A percentile compares a stretch with the other conserved stretches of the same genome.
Evolutionary conservation across 2,113 vertebrate species (phyloP).

Genomic region (Rhinopithecus roxellana): DNA sequence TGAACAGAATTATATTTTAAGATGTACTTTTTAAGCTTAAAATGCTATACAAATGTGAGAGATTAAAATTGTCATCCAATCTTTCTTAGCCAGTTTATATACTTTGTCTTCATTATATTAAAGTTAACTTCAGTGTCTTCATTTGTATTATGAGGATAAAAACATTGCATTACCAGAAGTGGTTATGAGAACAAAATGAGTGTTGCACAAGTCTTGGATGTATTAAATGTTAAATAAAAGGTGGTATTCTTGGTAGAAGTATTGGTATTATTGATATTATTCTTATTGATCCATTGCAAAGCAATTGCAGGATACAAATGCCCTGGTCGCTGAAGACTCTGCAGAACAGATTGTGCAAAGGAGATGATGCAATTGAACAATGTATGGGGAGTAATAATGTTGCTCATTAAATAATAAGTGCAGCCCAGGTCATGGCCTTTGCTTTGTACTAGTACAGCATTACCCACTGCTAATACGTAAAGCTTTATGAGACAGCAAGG

Average conservation of each 20-base stretch:
- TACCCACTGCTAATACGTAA: neutral
- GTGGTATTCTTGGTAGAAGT: neutral
- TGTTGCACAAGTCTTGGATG: neutral
- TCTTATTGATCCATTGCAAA: neutral
- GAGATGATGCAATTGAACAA: neutral
- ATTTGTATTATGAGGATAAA: neutral
- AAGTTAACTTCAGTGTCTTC: neutral
- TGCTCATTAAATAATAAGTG: neutral
- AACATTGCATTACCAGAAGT: neutral
- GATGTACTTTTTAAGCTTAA: neutral
- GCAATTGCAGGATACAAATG: neutral
- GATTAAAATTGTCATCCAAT: neutral
- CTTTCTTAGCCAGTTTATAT: neutral
- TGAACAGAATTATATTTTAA: neutral
- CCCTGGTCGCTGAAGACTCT: neutral
- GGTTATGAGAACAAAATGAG: neutral
- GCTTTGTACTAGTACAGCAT: neutral
- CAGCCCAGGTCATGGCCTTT: neutral
- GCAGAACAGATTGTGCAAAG: neutral
- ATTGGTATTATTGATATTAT: neutral
- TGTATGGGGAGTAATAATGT: rapidly evolving
- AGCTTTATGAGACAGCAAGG: neutral
- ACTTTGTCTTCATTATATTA: neutral
- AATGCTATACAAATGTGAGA: neutral
- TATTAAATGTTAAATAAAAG: neutral